Conservation (phyloP, 37 sponge, comb jelly and placozoan species). For the Eunapius fragilis region DNA sequence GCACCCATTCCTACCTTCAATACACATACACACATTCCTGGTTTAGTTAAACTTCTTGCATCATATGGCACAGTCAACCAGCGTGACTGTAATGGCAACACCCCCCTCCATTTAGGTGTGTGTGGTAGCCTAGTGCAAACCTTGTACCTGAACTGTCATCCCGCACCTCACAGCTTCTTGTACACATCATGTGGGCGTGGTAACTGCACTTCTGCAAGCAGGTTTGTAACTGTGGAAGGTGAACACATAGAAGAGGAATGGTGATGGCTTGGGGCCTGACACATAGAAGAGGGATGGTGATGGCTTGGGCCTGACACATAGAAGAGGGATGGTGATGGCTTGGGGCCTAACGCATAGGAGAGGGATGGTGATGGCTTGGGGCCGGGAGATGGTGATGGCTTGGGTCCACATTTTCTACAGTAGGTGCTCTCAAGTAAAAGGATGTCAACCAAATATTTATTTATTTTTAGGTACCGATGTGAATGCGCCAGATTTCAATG, state of each 20-base stretch:
- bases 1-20: background rate
- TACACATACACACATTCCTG: background rate
- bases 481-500: slow-evolving; percentile 35
- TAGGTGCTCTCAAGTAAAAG: background rate
- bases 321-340: background rate
- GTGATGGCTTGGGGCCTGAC: background rate
- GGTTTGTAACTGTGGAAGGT: slow-evolving; percentile 19
- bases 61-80: slow-evolving; percentile 67
- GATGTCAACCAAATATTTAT: background rate
- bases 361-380: background rate
- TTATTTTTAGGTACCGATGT: slow-evolving; percentile 56
- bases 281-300: background rate
- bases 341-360: background rate
- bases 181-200: slow-evolving; percentile 56
- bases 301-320: background rate
- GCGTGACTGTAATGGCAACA: slow-evolving; percentile 75
- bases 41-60: slow-evolving; percentile 53
- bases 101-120: slow-evolving; percentile 71
- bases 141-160: background rate
- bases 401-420: background rate
- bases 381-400: background rate
- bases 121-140: background rate
- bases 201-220: slow-evolving; percentile 59
- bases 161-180: slow-evolving; percentile 43
- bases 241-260: background rate